Conservation (phyloP, 2,113 vertebrate genomes). For the Sebastes schlegelii region DNA sequence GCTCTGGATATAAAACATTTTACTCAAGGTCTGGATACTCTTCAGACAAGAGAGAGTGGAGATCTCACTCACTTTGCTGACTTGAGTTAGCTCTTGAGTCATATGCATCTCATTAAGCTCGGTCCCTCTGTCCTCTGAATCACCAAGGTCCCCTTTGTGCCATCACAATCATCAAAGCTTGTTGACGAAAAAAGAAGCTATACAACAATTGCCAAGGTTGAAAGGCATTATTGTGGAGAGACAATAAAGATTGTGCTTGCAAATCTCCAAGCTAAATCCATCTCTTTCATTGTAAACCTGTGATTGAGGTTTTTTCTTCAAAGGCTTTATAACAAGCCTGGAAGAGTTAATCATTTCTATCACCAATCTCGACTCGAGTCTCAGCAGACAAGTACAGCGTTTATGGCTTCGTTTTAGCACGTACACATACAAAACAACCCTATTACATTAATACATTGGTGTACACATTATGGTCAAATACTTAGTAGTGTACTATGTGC, state of each 20-base stretch:
- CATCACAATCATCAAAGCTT: constrained; percentile 1
- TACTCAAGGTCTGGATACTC: constrained; percentile 19
- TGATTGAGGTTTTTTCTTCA: constrained; percentile 4
- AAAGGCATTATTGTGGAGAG: not conserved
- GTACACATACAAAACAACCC: not conserved
- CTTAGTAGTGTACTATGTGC: not conserved
- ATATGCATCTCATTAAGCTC: constrained; percentile 15
- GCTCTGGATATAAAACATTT: constrained; percentile 54
- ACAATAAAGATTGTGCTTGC: constrained; percentile 7
- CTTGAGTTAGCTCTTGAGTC: not conserved
- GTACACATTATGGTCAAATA: not conserved
- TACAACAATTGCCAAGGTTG: not conserved
- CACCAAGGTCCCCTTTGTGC: constrained; percentile 11
- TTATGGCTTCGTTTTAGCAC: not conserved
- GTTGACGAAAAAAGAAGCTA: not conserved
- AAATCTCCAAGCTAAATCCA: not conserved
- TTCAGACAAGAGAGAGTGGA: constrained; percentile 17
- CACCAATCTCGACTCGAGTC: not conserved
- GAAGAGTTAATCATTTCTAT: constrained; percentile 56
- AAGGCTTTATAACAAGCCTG: constrained; percentile 19
- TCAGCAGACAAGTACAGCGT: not conserved
- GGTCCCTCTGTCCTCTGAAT: constrained; percentile 13
- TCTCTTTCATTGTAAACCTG: constrained; percentile 23
- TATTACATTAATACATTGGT: not conserved
- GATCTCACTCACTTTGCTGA: constrained; percentile 20